Conservation (phyloP, 2,888 invertebrate genomes). For the Anthoptus insignis region DNA sequence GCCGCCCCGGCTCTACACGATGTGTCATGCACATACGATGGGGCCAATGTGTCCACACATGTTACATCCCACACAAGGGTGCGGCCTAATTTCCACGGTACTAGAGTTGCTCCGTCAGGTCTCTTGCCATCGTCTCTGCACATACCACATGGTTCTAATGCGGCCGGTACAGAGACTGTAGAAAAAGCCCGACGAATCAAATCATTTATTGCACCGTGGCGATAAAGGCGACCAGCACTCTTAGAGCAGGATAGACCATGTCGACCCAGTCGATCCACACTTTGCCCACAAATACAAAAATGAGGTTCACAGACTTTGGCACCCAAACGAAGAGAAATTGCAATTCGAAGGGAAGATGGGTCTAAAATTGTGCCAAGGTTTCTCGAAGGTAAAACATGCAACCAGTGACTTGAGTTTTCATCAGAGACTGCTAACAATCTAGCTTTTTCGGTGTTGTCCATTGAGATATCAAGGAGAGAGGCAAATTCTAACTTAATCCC, state of each 20-base stretch:
- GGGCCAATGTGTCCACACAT: conserved; percentile 13
- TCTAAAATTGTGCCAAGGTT: conserved; percentile 8
- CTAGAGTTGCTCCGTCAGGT: not conserved
- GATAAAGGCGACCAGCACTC: not conserved
- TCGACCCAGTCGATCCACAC: not conserved
- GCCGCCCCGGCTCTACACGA: no score
- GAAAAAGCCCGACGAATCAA: not conserved
- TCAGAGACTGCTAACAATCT: conserved; percentile 3
- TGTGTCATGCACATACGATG: not conserved
- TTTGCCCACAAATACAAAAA: not conserved
- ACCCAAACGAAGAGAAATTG: not conserved
- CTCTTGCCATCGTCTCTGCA: not conserved
- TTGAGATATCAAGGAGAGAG: not conserved
- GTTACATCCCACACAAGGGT: conserved; percentile 14
- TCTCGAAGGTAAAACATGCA: not conserved
- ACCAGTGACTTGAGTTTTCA: not conserved
- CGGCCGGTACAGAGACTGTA: conserved; percentile 1
- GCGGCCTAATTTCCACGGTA: conserved; percentile 3
- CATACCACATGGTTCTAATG: not conserved
- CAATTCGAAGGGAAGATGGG: not conserved
- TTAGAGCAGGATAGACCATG: conserved; percentile 1
- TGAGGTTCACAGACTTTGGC: not conserved
- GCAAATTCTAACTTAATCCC: no score
- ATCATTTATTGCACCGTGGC: not conserved
- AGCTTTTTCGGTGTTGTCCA: not conserved